Conservation (phyloP, 2,888 invertebrate species). For the Fragum sueziense region DNA sequence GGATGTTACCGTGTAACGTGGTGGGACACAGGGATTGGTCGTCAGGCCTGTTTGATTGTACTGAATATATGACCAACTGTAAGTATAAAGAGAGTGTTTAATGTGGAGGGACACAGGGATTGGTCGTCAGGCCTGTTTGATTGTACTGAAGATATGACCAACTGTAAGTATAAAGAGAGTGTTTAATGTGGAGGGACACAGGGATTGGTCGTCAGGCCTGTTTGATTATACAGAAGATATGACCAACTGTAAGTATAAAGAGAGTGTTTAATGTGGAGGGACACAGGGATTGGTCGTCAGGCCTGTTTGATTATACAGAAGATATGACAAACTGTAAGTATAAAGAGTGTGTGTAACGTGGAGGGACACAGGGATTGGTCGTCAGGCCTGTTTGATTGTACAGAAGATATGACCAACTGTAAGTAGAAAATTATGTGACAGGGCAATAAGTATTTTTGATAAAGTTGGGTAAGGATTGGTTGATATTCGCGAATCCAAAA, state of each 20-base stretch:
- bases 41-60: conserved; percentile 23
- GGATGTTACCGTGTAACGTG: background rate
- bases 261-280: too few species aligned
- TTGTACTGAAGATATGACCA: conserved; percentile 13
- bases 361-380: conserved; percentile 29
- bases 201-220: conserved; percentile 28
- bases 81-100: too few species aligned
- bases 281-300: too few species aligned
- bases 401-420: conserved; percentile 22
- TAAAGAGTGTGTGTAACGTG: conserved; percentile 12
- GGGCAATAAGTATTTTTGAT: too few species aligned
- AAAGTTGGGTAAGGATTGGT: too few species aligned
- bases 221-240: conserved; percentile 21
- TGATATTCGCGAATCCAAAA: too few species aligned
- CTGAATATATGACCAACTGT: conserved; percentile 11
- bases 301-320: too few species aligned
- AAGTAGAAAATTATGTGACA: too few species aligned
- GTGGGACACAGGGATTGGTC: conserved; percentile 25
- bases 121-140: conserved; percentile 25
- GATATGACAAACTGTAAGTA: too few species aligned
- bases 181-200: conserved; percentile 15
- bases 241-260: conserved; percentile 24
- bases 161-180: conserved; percentile 22
- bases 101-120: conserved; percentile 11
- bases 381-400: conserved; percentile 26